A percentile compares a stretch with the other conserved stretches of the same genome.
phyloP scores from a whole-genome alignment of 2,888 invertebrate genomes.

The Andrena trimmerana region DNA sequence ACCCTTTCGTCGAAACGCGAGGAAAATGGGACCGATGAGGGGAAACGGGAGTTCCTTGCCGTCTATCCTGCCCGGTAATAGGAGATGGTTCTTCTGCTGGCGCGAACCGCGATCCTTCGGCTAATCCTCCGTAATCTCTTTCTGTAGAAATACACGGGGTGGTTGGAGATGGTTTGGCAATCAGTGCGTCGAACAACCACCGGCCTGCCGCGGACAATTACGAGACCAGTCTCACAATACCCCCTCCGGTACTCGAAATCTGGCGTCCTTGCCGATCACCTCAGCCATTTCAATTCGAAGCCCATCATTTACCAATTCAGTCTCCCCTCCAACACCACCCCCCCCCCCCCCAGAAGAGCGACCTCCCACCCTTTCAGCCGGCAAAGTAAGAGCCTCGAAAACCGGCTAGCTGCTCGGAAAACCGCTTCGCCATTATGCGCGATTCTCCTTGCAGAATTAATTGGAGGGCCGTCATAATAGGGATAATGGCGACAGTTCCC shows the following conservation, averaged over 20 bases:
- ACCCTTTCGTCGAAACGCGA: conserved; percentile 7
- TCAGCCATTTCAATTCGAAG: background rate
- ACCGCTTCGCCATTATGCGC: conserved; percentile 15
- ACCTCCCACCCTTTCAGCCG: conserved; percentile 2
- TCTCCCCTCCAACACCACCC: background rate
- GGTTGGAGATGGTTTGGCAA: no score
- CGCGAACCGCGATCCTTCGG: background rate
- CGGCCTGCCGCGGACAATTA: no score
- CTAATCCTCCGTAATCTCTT: background rate
- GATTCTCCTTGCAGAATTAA: conserved; percentile 36
- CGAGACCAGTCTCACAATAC: no score
- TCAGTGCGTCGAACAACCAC: no score
- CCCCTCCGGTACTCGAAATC: no score
- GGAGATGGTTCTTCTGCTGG: conserved; percentile 1
- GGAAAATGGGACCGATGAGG: conserved; percentile 40
- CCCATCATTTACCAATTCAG: background rate
- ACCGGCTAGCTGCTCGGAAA: background rate
- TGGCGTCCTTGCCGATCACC: background rate
- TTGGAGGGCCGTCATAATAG: conserved; percentile 12
- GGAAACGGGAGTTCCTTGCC: conserved; percentile 8
- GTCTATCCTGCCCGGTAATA: conserved; percentile 22
- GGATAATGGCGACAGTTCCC: conserved; percentile 30
- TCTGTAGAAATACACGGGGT: background rate
- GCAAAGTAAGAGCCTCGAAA: background rate
- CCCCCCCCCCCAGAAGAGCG: background rate